phyloP scores from a whole-genome alignment of 2,888 invertebrate species.

The Chymomyza fuscimana region DNA sequence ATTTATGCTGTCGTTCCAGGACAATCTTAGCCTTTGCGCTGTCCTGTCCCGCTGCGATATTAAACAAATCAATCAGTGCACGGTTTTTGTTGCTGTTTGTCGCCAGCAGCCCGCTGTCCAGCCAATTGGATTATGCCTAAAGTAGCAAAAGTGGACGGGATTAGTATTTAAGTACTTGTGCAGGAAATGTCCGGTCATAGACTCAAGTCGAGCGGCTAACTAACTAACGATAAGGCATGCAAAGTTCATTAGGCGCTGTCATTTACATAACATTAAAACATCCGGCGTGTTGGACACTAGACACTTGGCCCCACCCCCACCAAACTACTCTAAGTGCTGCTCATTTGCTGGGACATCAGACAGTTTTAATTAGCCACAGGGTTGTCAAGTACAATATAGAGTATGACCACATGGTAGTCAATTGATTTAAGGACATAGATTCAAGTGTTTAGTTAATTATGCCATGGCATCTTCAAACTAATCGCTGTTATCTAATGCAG shows the following conservation, averaged over 20 bases:
- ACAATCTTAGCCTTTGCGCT: background rate
- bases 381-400: conserved; percentile 16
- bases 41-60: conserved; percentile 49
- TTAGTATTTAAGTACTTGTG: conserved; percentile 27
- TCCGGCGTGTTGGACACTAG: conserved; percentile 39
- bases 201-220: conserved; percentile 34
- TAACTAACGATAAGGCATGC: conserved; percentile 74
- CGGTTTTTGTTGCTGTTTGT: conserved; percentile 38
- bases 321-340: background rate
- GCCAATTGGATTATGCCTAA: conserved; percentile 66
- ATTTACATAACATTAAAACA: conserved; percentile 74
- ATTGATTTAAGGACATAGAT: background rate
- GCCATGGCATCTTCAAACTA: background rate
- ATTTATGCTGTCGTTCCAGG: conserved; percentile 39
- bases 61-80: conserved; percentile 72
- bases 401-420: background rate
- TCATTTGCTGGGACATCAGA: conserved; percentile 1
- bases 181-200: conserved; percentile 51
- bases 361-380: conserved; percentile 37
- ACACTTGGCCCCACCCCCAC: conserved; percentile 36
- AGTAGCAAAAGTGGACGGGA: conserved; percentile 41
- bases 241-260: conserved; percentile 73
- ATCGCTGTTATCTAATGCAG: background rate
- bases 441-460: conserved; percentile 2
- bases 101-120: conserved; percentile 43